Conservation (phyloP, 2,113 vertebrate species). For the Puma concolor region DNA sequence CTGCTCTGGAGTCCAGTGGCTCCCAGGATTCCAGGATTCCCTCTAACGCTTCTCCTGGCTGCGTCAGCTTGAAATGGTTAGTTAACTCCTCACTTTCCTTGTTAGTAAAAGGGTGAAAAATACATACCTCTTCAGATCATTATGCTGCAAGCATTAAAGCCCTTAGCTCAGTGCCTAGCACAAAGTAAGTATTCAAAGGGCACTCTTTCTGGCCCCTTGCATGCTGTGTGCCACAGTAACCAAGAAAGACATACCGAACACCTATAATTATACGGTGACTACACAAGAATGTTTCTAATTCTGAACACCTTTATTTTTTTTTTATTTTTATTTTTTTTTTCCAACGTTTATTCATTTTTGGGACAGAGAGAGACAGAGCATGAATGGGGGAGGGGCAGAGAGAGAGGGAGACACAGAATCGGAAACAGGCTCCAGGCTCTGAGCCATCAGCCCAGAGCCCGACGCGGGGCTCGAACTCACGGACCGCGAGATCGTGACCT, state of each 20-base stretch:
- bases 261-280: neutral
- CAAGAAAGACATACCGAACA: neutral
- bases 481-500: no score
- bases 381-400: no score
- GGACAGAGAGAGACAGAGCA: no score
- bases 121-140: conserved; percentile 13
- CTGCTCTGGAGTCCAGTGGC: neutral
- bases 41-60: neutral
- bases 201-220: neutral
- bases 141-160: neutral
- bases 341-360: no score
- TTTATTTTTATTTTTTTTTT: no score
- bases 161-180: neutral
- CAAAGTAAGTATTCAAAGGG: neutral
- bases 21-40: neutral
- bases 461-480: no score
- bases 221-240: neutral
- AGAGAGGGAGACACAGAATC: no score
- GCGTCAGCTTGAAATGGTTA: neutral
- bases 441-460: no score
- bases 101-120: neutral
- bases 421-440: no score
- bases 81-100: neutral
- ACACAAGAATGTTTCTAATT: conserved; percentile 25
- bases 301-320: neutral